These are phyloP conservation scores for Chionodraco myersi DNA, from an alignment of 2,113 vertebrate species.

Conservation along the genomic window DNA sequence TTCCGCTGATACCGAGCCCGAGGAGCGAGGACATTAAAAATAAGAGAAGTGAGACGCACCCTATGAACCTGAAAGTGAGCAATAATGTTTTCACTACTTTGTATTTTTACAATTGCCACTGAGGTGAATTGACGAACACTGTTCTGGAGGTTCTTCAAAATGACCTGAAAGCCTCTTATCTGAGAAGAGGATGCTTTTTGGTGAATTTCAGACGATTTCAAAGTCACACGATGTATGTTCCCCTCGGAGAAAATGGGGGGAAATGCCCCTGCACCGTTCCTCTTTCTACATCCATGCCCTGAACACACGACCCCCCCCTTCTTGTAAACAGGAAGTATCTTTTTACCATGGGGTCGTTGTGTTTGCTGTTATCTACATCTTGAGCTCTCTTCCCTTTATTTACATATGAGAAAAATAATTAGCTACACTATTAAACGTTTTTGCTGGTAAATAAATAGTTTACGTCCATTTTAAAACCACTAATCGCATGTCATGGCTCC, in stretches of 20 bases:
- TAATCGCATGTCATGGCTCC: background rate
- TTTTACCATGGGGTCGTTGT: background rate
- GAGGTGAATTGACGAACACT: background rate
- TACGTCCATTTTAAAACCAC: no score
- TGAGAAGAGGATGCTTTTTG: background rate
- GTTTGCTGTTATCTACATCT: background rate
- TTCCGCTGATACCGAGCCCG: no score
- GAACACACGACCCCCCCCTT: background rate
- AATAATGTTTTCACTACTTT: no score
- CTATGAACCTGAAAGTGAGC: no score
- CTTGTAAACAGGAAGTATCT: slow-evolving; percentile 8
- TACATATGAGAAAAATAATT: background rate
- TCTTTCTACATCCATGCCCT: background rate
- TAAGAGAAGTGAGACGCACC: no score
- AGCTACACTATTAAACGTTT: background rate
- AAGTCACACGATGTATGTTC: background rate
- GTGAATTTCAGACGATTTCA: background rate
- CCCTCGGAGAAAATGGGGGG: background rate
- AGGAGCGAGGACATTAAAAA: no score
- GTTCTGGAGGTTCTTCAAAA: background rate
- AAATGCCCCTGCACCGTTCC: background rate
- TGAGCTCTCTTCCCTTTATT: background rate
- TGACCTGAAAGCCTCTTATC: background rate
- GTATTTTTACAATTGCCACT: no score
- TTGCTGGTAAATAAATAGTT: background rate